Evolutionary conservation across 2,113 vertebrate genomes (phyloP).

Genomic region (Saguinus midas): DNA sequence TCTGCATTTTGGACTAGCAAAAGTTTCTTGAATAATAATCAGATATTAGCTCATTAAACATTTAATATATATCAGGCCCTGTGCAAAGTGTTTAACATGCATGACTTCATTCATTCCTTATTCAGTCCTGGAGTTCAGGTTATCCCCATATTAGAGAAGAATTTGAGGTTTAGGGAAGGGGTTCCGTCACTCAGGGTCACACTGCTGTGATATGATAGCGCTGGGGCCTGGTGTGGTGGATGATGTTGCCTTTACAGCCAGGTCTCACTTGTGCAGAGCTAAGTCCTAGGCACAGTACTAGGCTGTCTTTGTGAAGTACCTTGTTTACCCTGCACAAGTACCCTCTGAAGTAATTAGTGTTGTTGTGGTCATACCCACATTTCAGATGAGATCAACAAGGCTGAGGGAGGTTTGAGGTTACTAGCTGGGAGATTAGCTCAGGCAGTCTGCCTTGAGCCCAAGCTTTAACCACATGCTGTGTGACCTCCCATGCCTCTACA

Average conservation of each 20-base stretch:
- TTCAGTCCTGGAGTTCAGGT: background rate
- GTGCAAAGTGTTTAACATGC: background rate
- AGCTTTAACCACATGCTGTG: background rate
- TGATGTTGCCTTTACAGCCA: accelerated
- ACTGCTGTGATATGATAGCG: background rate
- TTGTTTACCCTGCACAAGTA: background rate
- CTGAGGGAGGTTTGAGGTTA: background rate
- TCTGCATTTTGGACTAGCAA: background rate
- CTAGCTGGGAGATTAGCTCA: background rate
- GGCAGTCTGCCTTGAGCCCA: background rate
- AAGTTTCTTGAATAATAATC: background rate
- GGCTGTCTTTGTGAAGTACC: background rate
- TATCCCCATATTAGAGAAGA: background rate
- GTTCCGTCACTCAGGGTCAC: background rate
- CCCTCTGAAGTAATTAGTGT: background rate
- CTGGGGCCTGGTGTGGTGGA: background rate
- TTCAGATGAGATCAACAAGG: background rate
- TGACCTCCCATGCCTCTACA: background rate
- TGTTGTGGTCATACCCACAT: background rate
- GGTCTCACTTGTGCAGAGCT: background rate
- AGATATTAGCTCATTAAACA: background rate
- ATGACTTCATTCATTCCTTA: background rate
- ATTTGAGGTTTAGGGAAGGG: background rate
- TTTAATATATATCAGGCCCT: background rate
- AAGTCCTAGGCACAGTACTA: background rate